Conservation (phyloP, 2,888 invertebrate species). For the Leuctra nigra region DNA sequence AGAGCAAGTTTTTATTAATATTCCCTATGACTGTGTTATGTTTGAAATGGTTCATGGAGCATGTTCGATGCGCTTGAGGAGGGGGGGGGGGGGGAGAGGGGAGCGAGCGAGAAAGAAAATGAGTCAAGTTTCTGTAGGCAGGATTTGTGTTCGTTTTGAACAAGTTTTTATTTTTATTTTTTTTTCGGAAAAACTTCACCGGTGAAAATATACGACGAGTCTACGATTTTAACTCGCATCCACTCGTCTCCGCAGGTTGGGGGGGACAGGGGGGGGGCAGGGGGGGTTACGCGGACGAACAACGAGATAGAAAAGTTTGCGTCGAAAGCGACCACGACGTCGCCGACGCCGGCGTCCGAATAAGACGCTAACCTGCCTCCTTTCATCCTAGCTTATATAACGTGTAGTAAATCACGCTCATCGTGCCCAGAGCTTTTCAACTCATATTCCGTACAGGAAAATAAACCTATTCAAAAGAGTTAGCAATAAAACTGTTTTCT, state of each 20-base stretch:
- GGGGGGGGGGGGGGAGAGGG: neutral
- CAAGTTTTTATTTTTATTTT: constrained; percentile 10
- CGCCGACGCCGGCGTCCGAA: neutral
- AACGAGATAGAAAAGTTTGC: constrained; percentile 20
- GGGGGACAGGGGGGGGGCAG: neutral
- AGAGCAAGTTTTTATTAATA: constrained; percentile 9
- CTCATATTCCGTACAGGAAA: constrained; percentile 5
- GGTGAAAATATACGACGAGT: constrained; percentile 15
- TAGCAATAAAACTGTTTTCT: neutral
- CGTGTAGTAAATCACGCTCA: constrained; percentile 5
- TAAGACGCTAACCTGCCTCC: neutral
- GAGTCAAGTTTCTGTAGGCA: constrained; percentile 12
- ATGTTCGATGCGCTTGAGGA: constrained; percentile 3
- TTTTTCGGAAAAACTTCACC: constrained; percentile 4
- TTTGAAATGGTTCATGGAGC: neutral
- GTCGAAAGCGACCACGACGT: constrained; percentile 6
- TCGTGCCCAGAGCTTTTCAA: constrained; percentile 10
- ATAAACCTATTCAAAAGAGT: constrained; percentile 1
- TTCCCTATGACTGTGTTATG: neutral
- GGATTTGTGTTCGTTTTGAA: constrained; percentile 11
- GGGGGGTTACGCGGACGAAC: neutral
- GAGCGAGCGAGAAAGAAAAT: neutral
- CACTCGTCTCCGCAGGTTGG: neutral
- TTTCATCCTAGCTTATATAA: neutral
- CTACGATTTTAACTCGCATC: constrained; percentile 16